These are phyloP conservation scores for Aradophagus sp. DNA, from an alignment of 1,140 invertebrate species.

Conservation along the genomic window DNA sequence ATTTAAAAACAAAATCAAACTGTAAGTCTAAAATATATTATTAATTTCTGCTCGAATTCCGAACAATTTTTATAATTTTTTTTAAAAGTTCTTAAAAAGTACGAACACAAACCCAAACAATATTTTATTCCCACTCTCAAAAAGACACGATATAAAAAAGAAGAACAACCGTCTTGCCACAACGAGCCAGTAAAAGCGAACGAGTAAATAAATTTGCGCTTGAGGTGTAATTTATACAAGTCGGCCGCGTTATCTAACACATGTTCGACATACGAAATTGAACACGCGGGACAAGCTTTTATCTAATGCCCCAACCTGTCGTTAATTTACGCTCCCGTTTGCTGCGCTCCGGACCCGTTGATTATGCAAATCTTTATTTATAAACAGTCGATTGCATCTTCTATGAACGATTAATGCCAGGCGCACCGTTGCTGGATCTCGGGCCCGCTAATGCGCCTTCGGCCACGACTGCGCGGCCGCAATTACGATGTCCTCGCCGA, in stretches of 20 bases:
- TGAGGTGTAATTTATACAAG: slow-evolving; percentile 32
- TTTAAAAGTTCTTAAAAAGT: too few species aligned
- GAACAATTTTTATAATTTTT: too few species aligned
- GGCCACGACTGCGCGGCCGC: slow-evolving; percentile 22
- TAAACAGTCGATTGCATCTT: slow-evolving; percentile 56
- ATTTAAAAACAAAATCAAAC: too few species aligned
- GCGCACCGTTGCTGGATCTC: slow-evolving; percentile 36
- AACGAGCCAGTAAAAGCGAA: too few species aligned
- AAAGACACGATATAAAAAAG: slow-evolving; percentile 16
- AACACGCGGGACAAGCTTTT: slow-evolving; percentile 42
- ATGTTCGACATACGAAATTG: slow-evolving; percentile 54
- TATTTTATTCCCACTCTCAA: slow-evolving; percentile 1
- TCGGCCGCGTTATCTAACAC: slow-evolving; percentile 49
- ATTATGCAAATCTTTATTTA: slow-evolving; percentile 61
- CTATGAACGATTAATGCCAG: slow-evolving; percentile 57
- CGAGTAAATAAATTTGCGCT: slow-evolving; percentile 32
- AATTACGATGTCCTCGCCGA: slow-evolving; percentile 52
- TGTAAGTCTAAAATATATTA: too few species aligned
- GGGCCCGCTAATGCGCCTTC: slow-evolving; percentile 24
- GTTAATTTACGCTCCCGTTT: slow-evolving; percentile 53
- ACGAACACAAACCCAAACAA: too few species aligned
- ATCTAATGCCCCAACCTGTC: slow-evolving; percentile 46
- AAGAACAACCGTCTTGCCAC: too few species aligned
- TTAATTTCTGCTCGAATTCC: too few species aligned
- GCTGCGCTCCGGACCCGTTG: slow-evolving; percentile 43